Evolutionary conservation across 1,140 invertebrate genomes (phyloP).

Genomic region (Sarcophaga bullata): DNA sequence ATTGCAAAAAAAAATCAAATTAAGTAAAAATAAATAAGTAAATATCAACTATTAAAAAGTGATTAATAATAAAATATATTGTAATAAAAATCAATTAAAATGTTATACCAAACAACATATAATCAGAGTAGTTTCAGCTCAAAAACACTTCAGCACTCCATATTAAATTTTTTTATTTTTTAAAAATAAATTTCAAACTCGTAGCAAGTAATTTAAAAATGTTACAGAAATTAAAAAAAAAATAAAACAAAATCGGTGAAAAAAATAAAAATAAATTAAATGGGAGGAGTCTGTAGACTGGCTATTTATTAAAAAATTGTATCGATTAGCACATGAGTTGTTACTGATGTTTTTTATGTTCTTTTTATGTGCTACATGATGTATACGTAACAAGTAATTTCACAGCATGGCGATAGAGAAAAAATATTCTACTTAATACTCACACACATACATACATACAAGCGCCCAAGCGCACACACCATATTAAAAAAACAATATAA

Average conservation of each 20-base stretch:
- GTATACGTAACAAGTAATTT: too few species aligned
- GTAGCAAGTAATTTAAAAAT: not conserved
- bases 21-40: not conserved
- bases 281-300: too few species aligned
- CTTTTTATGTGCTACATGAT: too few species aligned
- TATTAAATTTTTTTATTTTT: too few species aligned
- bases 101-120: not conserved
- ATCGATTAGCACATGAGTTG: too few species aligned
- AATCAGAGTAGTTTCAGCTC: not conserved
- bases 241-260: not conserved
- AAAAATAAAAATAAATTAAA: not conserved
- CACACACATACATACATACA: too few species aligned
- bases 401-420: too few species aligned
- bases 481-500: too few species aligned
- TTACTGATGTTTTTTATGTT: too few species aligned
- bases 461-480: too few species aligned
- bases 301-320: too few species aligned
- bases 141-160: not conserved
- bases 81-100: slow-evolving; percentile 1
- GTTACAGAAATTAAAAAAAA: not conserved
- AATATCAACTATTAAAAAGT: not conserved
- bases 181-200: not conserved
- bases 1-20: not conserved
- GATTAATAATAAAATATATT: not conserved
- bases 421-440: too few species aligned